Evolutionary conservation across 2,113 vertebrate genomes (phyloP).

Genomic region (Laticauda colubrina): DNA sequence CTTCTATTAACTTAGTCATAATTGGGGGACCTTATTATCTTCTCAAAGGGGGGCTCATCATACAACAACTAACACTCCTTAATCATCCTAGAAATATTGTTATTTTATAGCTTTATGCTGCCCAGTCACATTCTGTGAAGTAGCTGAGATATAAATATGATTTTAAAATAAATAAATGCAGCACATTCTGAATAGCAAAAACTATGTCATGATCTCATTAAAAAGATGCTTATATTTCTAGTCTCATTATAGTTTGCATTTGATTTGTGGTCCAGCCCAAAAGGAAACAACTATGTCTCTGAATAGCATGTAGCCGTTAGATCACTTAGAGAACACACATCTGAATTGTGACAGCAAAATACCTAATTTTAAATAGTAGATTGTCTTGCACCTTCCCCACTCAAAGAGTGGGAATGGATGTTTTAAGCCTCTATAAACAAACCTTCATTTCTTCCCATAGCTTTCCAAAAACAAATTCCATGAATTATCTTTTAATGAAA

Average conservation of each 20-base stretch:
- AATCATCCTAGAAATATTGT: background rate
- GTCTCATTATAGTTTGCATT: background rate
- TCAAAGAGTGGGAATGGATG: background rate
- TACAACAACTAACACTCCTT: too few relatives aligned
- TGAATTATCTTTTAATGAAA: background rate
- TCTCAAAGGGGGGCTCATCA: background rate
- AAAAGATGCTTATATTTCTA: background rate
- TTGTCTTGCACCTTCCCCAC: background rate
- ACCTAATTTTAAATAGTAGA: background rate
- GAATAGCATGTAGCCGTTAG: background rate
- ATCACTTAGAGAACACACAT: background rate
- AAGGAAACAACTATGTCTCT: background rate
- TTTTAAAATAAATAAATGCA: background rate
- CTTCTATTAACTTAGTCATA: background rate
- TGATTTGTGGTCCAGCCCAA: background rate
- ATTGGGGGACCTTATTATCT: background rate
- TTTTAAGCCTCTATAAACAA: background rate
- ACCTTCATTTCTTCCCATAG: background rate
- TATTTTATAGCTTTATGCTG: too few relatives aligned
- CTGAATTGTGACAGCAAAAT: background rate
- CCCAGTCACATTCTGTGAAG: too few relatives aligned
- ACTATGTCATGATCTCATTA: background rate
- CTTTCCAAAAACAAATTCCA: background rate
- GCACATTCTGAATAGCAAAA: background rate
- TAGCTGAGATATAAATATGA: background rate